Base-by-base conservation (phyloP, 2,797 vertebrate species). In the Mormyrus proboscirostris region DNA sequence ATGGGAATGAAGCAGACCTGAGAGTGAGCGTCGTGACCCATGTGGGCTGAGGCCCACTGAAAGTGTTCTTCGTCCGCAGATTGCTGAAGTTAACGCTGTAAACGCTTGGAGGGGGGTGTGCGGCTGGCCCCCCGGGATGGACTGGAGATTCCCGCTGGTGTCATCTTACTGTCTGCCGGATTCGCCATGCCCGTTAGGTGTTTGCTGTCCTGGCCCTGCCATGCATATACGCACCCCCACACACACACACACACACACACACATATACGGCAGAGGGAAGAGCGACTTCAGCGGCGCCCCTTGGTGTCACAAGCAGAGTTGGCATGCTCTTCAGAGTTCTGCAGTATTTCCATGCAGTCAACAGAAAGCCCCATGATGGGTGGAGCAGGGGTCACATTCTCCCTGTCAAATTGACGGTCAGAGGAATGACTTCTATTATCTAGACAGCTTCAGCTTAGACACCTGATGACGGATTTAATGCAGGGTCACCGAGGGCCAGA, bases 171-270 rank as follows among this genome's bases (percentile, higher is more conserved):
- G 92, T 91, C 90, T 41, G 89, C 90, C 90, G 89, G 89, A 76
- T 85, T 29, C 88, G 33, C 41, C 90, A 33, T 89, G 87, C 59
- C 89, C 87, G 92, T 95, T 95, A 96, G 94, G 93, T 92, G 93
- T 96, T 95, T 44, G 93, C 95, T 93, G 94, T 95, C 93, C 95
- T 96, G 16, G 90, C 90, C 94, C 96, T 96, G 94, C 92, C 33
- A 88, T 59, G 88, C 22, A 90, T 88, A 90, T 29, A 65, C 0
- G 55, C 33, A 88, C 33, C 84, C 73, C 85, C 82, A 88, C 89
- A 89, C 79, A 91, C 88, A 89, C 59, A 57, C 65, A 88, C n/a
- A 89, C 88, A 89, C 38, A 89, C 86, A 87, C 90, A 89, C 76
- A 91, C 87, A 89, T 53, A 57, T 53, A 79, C 73, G 5, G 38